A percentile compares a stretch with the other conserved stretches of the same genome.
Evolutionary conservation across 2,113 vertebrate species (phyloP).

Genomic region (Poeciliopsis prolifica): DNA sequence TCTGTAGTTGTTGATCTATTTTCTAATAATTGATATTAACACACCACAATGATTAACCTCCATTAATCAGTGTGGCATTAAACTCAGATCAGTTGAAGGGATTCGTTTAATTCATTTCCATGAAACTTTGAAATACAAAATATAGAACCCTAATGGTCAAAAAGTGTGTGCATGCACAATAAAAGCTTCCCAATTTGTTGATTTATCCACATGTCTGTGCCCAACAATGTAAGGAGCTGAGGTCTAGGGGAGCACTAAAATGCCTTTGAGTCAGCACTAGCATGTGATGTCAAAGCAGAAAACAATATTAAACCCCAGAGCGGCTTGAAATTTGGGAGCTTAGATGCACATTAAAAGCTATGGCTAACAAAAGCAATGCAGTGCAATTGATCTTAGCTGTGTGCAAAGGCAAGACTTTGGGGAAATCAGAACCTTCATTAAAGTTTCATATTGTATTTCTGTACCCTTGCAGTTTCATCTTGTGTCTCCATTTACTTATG

Average conservation of each 20-base stretch:
- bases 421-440: slow-evolving; percentile 79
- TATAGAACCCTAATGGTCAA: neutral
- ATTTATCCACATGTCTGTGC: neutral
- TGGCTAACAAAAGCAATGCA: slow-evolving; percentile 46
- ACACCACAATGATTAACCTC: neutral
- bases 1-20: neutral
- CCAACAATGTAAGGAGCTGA: slow-evolving; percentile 7
- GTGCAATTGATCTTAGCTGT: slow-evolving; percentile 67
- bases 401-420: slow-evolving; percentile 67
- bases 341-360: slow-evolving; percentile 61
- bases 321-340: slow-evolving; percentile 33
- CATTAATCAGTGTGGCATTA: too few species aligned
- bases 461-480: slow-evolving; percentile 69
- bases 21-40: neutral
- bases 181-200: neutral
- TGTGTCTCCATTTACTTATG: slow-evolving; percentile 64
- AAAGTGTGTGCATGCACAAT: neutral
- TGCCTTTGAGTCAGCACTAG: slow-evolving; percentile 48
- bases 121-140: neutral
- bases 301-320: slow-evolving; percentile 37
- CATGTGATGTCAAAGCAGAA: slow-evolving; percentile 40
- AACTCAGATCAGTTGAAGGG: too few species aligned
- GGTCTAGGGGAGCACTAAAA: slow-evolving; percentile 19
- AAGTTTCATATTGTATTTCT: slow-evolving; percentile 76
- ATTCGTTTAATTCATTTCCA: neutral